phyloP scores from a whole-genome alignment of 2,888 invertebrate genomes.

The Heliconius hortense region DNA sequence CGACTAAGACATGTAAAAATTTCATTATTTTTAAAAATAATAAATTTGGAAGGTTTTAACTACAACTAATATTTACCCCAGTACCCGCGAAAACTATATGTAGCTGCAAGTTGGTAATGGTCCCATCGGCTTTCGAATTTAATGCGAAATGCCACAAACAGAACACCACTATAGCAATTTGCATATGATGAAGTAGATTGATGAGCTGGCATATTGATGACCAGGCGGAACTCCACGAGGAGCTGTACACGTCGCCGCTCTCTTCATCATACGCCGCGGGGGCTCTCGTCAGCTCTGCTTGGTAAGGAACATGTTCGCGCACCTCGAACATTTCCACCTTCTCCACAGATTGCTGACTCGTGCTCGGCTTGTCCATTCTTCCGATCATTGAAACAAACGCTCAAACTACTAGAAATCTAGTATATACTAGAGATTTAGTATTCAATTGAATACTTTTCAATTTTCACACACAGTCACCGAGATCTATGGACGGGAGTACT shows the following conservation, averaged over 20 bases:
- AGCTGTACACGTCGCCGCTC: slow-evolving; percentile 60
- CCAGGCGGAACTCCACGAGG: slow-evolving; percentile 73
- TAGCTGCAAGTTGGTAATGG: slow-evolving; percentile 70
- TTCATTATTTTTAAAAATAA: not conserved
- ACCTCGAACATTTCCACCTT: slow-evolving; percentile 74
- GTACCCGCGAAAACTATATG: slow-evolving; percentile 77
- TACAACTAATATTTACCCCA: slow-evolving; percentile 63
- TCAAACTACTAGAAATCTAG: not conserved
- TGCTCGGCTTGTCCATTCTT: slow-evolving; percentile 73
- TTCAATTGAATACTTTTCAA: slow-evolving; percentile 26
- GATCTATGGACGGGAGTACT: slow-evolving; percentile 28
- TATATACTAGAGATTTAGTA: not conserved
- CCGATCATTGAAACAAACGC: slow-evolving; percentile 28
- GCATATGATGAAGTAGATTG: slow-evolving; percentile 75
- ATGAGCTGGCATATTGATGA: slow-evolving; percentile 69
- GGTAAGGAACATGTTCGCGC: slow-evolving; percentile 75
- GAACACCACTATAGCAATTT: slow-evolving; percentile 73
- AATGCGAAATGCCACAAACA: slow-evolving; percentile 73
- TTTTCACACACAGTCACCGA: slow-evolving; percentile 30
- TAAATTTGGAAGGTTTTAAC: not conserved
- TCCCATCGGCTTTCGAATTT: slow-evolving; percentile 65
- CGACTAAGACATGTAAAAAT: not conserved
- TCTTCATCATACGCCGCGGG: slow-evolving; percentile 71
- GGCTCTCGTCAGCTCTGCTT: slow-evolving; percentile 70
- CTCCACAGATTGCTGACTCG: slow-evolving; percentile 70